Base-by-base conservation (phyloP, 2,797 vertebrate species). In the Toxotes lorentzi region DNA sequence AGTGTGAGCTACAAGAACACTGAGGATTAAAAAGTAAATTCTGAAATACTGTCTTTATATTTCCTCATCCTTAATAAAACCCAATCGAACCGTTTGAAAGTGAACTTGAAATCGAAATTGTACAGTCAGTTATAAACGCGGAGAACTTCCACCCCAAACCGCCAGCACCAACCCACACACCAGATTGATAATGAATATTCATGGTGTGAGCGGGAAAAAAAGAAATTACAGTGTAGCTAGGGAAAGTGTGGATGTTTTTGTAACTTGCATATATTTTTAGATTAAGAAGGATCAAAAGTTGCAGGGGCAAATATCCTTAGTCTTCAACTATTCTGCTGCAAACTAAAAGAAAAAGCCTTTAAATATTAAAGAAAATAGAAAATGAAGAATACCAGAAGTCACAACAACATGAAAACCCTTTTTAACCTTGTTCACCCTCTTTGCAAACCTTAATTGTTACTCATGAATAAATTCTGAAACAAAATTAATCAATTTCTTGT, bases 381-480 rank as follows among this genome's bases (percentile, higher is more conserved):
- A 9, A 38, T 38, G 16, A 12, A 23, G 13, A 23, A 53, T 13
- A 23, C 40, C 7, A 8, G 0, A 17, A 51, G 5, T 19, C 6
- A 58, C 16, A n/a, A 24, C 35, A 32, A 43, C 27, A 60, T 19
- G 6, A 54, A 48, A 69, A 58, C 1, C 12, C 7, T 47, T 48
- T 61, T 58, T 13, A 59, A 54, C 38, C 34, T 53, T 77, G 23
- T 54, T 53, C 67, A 16, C 13, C 2, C 16, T 47, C 12, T 75
- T 53, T 66, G 12, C 27, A 19, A 24, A 32, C 24, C 1, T 57
- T 32, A 50, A 23, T 47, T 19, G 41, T 9, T 19, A 34, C 30
- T 45, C n/a, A 17, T 64, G 7, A 81, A 81, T 57, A 73, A 1
- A 56, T 70, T 62, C 13, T 51, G 17, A 59, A 47, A 66, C 1